A percentile compares a stretch with the other conserved stretches of the same genome.
phyloP scores from a whole-genome alignment of 2,888 invertebrate species.

The Cephus pygmeus region DNA sequence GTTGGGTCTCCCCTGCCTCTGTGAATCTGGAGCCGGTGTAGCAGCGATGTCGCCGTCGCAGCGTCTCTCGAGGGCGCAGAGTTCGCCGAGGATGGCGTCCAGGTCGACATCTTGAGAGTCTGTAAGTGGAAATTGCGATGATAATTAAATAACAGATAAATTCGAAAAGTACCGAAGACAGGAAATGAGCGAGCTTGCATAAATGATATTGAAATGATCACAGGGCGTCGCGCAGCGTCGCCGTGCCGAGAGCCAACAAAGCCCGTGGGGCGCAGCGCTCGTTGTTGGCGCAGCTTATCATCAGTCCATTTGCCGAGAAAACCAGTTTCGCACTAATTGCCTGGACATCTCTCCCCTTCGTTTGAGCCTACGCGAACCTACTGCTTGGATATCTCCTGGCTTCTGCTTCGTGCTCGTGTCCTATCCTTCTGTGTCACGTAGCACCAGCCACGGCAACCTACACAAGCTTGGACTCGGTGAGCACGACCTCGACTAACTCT shows the following conservation, averaged over 20 bases:
- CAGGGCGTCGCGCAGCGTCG: not conserved
- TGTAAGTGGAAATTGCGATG: slow-evolving; percentile 45
- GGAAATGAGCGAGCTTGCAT: not conserved
- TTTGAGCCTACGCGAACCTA: not conserved
- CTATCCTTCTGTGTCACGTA: not conserved
- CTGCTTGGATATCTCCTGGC: not conserved
- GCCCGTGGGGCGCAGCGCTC: slow-evolving; percentile 23
- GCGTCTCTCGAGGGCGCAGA: slow-evolving; percentile 88
- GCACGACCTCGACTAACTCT: not conserved
- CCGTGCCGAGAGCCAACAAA: not conserved
- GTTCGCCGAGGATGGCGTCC: slow-evolving; percentile 95
- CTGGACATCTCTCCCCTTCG: slow-evolving; percentile 34
- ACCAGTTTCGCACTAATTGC: slow-evolving; percentile 53
- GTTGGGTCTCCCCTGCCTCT: slow-evolving; percentile 55
- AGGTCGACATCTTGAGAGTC: slow-evolving; percentile 97
- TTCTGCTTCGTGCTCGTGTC: slow-evolving; percentile 1
- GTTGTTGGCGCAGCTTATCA: slow-evolving; percentile 30
- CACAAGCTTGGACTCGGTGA: not conserved
- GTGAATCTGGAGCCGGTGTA: slow-evolving; percentile 57
- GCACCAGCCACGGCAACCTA: not conserved
- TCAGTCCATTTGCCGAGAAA: slow-evolving; percentile 29
- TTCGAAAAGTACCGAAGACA: not conserved
- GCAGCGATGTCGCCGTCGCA: slow-evolving; percentile 67
- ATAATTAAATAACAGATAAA: not conserved
- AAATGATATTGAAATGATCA: not conserved